Conservation (phyloP, 2,797 vertebrate genomes). For the Neosilurus hyrtlii region DNA sequence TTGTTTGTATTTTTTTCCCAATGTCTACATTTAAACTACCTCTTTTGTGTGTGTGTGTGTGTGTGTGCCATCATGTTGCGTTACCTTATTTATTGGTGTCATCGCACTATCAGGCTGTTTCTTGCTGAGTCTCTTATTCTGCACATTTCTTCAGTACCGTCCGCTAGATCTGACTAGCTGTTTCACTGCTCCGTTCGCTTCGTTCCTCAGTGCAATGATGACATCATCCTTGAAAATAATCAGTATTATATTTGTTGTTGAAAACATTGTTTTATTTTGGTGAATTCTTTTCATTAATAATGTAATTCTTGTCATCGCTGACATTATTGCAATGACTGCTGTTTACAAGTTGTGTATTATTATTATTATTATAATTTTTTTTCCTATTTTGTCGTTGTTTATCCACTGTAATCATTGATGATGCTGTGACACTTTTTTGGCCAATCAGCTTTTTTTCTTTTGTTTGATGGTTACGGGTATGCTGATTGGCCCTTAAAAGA, state of each 20-base stretch:
- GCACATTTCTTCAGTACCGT: not conserved
- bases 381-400: conserved; percentile 34
- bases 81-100: conserved; percentile 76
- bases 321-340: conserved; percentile 52
- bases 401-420: conserved; percentile 52
- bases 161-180: not conserved
- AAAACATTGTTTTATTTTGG: conserved; percentile 55
- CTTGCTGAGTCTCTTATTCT: conserved; percentile 63
- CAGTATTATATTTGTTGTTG: conserved; percentile 62
- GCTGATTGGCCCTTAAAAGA: conserved; percentile 45
- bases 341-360: conserved; percentile 54
- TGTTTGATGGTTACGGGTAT: conserved; percentile 61
- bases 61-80: conserved; percentile 80
- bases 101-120: conserved; percentile 65
- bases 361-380: not conserved
- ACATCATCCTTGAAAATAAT: conserved; percentile 34
- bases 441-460: conserved; percentile 56
- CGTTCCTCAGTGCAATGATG: conserved; percentile 47
- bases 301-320: conserved; percentile 62
- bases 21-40: conserved; percentile 92
- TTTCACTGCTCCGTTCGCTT: not conserved
- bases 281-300: conserved; percentile 66
- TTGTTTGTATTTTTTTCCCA: conserved; percentile 76
- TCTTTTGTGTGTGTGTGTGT: conserved; percentile 64
- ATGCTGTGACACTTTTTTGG: conserved; percentile 50